Evolutionary conservation across 2,888 invertebrate species (phyloP).

Genomic region (Mythimna loreyi): DNA sequence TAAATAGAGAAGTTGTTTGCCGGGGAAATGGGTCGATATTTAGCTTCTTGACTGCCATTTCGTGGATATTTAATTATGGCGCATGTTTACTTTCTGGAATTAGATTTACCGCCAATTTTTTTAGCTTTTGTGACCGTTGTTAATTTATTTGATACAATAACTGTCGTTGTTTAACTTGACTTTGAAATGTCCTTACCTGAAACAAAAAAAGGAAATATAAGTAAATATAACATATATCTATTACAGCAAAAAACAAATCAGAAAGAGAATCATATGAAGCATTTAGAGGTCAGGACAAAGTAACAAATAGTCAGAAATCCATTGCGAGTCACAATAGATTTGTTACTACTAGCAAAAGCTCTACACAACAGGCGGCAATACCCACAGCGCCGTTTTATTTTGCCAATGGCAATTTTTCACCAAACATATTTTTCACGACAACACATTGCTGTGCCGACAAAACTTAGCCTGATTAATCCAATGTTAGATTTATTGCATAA

Average conservation of each 20-base stretch:
- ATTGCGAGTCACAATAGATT: constrained; percentile 30
- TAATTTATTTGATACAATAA: neutral
- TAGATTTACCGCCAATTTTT: neutral
- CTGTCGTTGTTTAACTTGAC: neutral
- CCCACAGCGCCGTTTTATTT: constrained; percentile 56
- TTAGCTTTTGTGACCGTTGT: neutral
- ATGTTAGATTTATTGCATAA: constrained; percentile 84
- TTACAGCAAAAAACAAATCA: neutral
- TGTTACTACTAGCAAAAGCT: constrained; percentile 29
- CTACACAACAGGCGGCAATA: constrained; percentile 33
- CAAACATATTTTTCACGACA: constrained; percentile 70
- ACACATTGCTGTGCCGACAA: constrained; percentile 80
- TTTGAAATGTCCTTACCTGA: constrained; percentile 42
- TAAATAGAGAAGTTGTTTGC: constrained; percentile 49
- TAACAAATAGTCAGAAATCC: constrained; percentile 32
- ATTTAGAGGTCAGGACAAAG: neutral
- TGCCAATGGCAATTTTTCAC: constrained; percentile 59
- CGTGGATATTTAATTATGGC: neutral
- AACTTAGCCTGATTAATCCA: constrained; percentile 87
- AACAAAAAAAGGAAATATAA: constrained; percentile 27
- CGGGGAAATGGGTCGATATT: constrained; percentile 23
- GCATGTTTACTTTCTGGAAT: neutral
- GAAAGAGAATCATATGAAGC: neutral
- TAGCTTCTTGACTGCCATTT: constrained; percentile 16
- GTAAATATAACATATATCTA: neutral